A percentile compares a stretch with the other conserved stretches of the same genome.
These are phyloP conservation scores for Muscicapa comitata DNA, from an alignment of 2,797 vertebrate species.

Conservation along the genomic window DNA sequence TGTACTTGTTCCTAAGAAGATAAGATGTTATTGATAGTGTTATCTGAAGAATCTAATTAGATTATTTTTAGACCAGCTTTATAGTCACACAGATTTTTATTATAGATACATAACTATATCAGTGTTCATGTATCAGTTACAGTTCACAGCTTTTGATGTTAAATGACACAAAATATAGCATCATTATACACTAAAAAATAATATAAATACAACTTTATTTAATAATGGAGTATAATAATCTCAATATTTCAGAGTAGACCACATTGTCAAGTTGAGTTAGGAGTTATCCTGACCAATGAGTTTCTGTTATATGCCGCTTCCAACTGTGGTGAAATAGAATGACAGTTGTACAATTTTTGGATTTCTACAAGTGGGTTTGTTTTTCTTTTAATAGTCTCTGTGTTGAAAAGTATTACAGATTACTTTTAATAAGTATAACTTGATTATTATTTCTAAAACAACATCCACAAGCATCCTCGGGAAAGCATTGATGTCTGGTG, in stretches of 20 bases:
- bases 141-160: background rate
- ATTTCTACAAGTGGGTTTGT: background rate
- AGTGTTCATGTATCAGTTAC: background rate
- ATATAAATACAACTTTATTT: background rate
- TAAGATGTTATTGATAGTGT: background rate
- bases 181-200: background rate
- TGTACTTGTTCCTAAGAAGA: background rate
- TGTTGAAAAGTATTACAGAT: background rate
- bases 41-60: background rate
- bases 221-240: background rate
- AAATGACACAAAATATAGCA: background rate
- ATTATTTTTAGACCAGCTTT: background rate
- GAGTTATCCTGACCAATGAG: background rate
- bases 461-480: background rate
- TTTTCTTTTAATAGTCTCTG: background rate
- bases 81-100: background rate
- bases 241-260: background rate
- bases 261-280: background rate
- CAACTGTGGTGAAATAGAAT: background rate
- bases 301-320: background rate
- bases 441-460: slow-evolving; percentile 8
- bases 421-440: background rate
- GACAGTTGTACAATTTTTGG: background rate
- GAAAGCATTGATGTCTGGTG: slow-evolving; percentile 4
- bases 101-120: background rate